phyloP scores from a whole-genome alignment of 2,113 vertebrate species.

The Heloderma charlesbogerti region DNA sequence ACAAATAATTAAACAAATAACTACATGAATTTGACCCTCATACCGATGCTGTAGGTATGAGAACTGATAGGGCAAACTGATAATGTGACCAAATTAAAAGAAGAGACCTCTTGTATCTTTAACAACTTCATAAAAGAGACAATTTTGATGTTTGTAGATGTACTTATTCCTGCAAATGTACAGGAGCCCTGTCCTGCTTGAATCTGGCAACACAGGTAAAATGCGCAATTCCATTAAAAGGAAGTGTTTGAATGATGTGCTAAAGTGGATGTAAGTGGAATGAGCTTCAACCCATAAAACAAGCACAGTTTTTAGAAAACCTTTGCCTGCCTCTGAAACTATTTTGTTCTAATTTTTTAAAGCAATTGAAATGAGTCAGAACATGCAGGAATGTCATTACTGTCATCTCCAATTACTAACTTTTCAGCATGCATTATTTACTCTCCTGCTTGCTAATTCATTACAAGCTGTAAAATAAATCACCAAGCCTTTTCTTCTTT shows the following conservation, averaged over 20 bases:
- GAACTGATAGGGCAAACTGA: neutral
- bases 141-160: neutral
- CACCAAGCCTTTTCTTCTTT: constrained; percentile 1
- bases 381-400: constrained; percentile 14
- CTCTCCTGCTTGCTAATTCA: constrained; percentile 8
- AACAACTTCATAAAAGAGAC: neutral
- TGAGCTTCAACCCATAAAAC: constrained; percentile 1
- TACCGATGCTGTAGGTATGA: neutral
- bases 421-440: constrained; percentile 34
- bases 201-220: neutral
- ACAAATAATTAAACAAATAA: too few relatives aligned
- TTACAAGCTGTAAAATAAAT: constrained; percentile 33
- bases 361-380: constrained; percentile 20
- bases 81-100: neutral
- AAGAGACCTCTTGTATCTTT: neutral
- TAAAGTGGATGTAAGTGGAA: neutral
- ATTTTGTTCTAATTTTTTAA: constrained; percentile 15
- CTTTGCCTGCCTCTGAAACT: neutral
- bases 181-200: neutral
- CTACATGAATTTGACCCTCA: too few relatives aligned
- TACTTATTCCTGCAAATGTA: neutral
- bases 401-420: constrained; percentile 29
- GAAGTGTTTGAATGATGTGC: neutral
- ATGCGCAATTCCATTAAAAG: neutral
- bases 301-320: neutral